A percentile compares a stretch with the other conserved stretches of the same genome.
These are phyloP conservation scores for Carettochelys insculpta DNA, from an alignment of 2,113 vertebrate species.

Conservation along the genomic window DNA sequence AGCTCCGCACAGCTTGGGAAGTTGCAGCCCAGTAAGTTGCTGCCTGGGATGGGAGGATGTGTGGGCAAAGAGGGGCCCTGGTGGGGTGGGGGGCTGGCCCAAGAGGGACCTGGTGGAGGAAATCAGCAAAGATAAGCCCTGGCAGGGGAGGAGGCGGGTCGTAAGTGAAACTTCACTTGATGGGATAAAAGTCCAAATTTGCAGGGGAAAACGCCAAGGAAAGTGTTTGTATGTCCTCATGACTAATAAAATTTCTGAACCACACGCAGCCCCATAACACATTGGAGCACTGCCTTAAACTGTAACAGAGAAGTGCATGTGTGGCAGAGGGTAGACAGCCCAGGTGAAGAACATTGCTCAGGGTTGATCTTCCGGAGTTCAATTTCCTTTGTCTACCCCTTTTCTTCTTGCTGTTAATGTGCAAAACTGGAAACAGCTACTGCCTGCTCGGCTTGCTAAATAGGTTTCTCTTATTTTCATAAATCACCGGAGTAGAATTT, in stretches of 20 bases:
- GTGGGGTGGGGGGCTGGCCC: too few species aligned
- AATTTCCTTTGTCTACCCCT: too few species aligned
- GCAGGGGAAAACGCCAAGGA: background rate
- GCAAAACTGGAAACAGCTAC: constrained; percentile 28
- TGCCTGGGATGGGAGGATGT: too few species aligned
- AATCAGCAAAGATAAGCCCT: too few species aligned
- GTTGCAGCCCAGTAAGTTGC: too few species aligned
- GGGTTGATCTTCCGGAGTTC: too few species aligned
- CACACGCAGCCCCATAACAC: background rate
- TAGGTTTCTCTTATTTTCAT: constrained; percentile 41
- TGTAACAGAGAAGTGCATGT: background rate
- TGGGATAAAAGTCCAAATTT: background rate
- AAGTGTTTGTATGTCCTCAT: fast-evolving
- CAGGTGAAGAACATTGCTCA: background rate
- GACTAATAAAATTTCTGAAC: background rate
- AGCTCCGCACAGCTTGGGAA: too few species aligned
- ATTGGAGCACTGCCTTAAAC: background rate
- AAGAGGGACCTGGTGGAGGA: too few species aligned
- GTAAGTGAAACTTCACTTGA: background rate
- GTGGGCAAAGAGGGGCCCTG: too few species aligned
- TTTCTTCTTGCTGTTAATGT: constrained; percentile 16
- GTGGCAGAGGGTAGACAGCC: background rate
- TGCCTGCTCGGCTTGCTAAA: constrained; percentile 46
- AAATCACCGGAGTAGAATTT: background rate
- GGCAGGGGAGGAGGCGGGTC: too few species aligned